Evolutionary conservation across 2,797 vertebrate genomes (phyloP).

Genomic region (Mormyrops boulengeri): DNA sequence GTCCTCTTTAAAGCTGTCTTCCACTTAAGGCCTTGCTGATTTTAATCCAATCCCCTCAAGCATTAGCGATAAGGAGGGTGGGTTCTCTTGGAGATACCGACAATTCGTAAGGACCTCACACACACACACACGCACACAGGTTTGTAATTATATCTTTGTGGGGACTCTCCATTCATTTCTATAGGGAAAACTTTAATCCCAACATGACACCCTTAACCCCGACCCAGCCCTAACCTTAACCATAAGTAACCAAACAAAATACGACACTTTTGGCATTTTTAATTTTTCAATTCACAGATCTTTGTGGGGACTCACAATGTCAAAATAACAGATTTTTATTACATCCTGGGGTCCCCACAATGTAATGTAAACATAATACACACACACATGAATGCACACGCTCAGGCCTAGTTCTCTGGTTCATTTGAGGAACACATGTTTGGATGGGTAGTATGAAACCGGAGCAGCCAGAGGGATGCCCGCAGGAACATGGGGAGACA

Average conservation of each 20-base stretch:
- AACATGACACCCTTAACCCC: not conserved
- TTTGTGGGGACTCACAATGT: not conserved
- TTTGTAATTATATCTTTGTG: not conserved
- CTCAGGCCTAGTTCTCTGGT: not conserved
- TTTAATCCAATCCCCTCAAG: not conserved
- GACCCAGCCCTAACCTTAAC: not conserved
- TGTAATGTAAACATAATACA: not conserved
- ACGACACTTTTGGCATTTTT: too few relatives aligned
- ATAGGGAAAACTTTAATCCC: not conserved
- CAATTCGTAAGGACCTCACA: not conserved
- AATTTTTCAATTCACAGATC: too few relatives aligned
- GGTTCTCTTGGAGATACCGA: not conserved
- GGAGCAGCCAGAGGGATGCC: not conserved
- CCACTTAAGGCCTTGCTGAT: slow-evolving; percentile 1
- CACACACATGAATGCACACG: not conserved
- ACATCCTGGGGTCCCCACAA: not conserved
- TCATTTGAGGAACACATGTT: not conserved
- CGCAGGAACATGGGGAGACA: not conserved
- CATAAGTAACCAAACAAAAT: too few relatives aligned
- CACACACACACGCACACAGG: not conserved
- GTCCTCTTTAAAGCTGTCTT: not conserved
- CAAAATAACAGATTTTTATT: not conserved
- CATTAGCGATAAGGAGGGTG: not conserved
- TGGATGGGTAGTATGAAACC: not conserved
- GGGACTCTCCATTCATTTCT: not conserved